Base-by-base conservation (phyloP, 2,797 vertebrate genomes). In the Coranthus polyacanthus region DNA sequence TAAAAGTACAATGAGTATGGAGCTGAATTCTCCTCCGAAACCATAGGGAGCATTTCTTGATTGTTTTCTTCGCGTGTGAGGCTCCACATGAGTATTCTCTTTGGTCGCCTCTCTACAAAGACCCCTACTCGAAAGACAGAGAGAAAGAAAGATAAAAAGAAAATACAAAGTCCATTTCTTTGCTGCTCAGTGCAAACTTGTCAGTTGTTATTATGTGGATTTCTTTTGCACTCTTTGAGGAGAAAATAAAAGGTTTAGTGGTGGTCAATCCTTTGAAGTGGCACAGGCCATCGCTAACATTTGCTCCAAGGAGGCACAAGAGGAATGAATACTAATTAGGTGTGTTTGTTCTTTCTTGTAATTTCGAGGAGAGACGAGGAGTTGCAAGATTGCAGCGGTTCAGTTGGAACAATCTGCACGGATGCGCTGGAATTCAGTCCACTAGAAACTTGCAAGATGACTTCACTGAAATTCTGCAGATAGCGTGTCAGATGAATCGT, bases 171-270 rank as follows among this genome's bases (percentile, higher is more conserved):
- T 68, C 65, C 49, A 72, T 83, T 83, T 52, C 58, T 57, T 51
- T 56, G 55, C 64, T 47, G 72, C 61, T 54, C 22, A 8, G 49
- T 34, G 36, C 50, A 64, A 49, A 55, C 60, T 43, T 80, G 85
- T 84, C 87, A 80, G 49, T 83, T 81, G 71, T 68, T 66, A 72
- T 89, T 86, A 81, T 53, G 70, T 61, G 75, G 70, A 85, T 78
- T 81, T 78, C 43, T 73, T 66, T 41, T 75, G 79, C 50, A 18
- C 46, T 62, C 52, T 61, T 64, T 11, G 34, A 67, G 73, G 52
- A 56, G 59, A 80, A 84, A 81, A 79, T 68, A 62, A 81, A 83
- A 81, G 75, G 61, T 76, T 81, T 57, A 24, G 67, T 4, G 2
- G 51, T 71, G 65, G 85, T 84, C 73, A 63, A 10, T 47, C 24